phyloP scores from a whole-genome alignment of 2,113 vertebrate species.

The Phyllostomus hastatus region DNA sequence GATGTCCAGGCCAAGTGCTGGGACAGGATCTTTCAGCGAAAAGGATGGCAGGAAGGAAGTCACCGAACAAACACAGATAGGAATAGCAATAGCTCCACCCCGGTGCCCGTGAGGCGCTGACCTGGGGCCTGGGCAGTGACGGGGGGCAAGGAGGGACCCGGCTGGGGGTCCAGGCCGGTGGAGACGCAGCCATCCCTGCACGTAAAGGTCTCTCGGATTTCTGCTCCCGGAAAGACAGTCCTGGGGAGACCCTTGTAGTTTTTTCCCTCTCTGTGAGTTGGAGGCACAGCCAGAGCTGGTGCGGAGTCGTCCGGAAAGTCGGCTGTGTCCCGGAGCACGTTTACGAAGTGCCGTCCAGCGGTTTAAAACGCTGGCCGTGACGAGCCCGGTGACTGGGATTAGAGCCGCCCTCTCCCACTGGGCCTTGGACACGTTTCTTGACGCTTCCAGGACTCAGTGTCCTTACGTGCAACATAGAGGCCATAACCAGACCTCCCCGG shows the following conservation, averaged over 20 bases:
- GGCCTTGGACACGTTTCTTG: neutral
- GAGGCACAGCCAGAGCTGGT: neutral
- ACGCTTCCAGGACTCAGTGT: neutral
- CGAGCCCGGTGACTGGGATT: neutral
- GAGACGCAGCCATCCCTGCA: fast-evolving
- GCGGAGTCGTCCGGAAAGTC: neutral
- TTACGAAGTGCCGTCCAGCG: neutral
- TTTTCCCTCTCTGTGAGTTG: neutral
- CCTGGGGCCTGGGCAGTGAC: neutral
- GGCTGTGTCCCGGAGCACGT: neutral
- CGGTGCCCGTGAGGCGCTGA: neutral
- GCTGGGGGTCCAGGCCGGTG: neutral
- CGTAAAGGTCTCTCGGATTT: neutral
- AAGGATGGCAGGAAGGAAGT: constrained; percentile 63
- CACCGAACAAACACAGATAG: constrained; percentile 48
- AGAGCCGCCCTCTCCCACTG: neutral
- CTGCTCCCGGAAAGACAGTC: neutral
- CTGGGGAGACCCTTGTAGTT: neutral
- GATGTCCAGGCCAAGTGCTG: neutral
- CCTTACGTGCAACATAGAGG: neutral
- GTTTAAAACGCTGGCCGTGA: neutral
- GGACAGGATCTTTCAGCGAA: neutral
- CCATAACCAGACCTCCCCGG: neutral
- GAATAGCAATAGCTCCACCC: constrained; percentile 34
- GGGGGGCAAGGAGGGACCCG: fast-evolving